These are phyloP conservation scores for Rhinella marina DNA, from an alignment of 2,797 vertebrate genomes.

Conservation along the genomic window DNA sequence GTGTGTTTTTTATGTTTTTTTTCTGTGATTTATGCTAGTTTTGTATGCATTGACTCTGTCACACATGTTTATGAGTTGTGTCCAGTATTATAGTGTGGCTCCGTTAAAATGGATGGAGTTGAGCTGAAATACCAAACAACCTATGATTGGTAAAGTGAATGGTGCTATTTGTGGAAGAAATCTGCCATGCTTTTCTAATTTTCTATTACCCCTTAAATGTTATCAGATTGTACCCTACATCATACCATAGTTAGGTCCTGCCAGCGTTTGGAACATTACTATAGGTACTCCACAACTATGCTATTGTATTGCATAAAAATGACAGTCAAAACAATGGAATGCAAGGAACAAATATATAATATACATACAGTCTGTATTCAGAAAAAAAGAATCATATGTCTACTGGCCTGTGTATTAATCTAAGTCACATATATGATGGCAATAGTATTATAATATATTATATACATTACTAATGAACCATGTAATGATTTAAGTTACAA, in stretches of 20 bases:
- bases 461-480: neutral
- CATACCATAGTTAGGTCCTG: neutral
- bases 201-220: neutral
- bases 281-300: neutral
- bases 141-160: too few species aligned
- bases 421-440: neutral
- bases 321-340: neutral
- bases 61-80: neutral
- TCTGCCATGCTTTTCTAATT: neutral
- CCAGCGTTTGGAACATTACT: neutral
- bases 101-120: too few species aligned
- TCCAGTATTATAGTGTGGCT: too few species aligned
- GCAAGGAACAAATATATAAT: neutral
- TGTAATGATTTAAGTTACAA: neutral
- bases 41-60: neutral
- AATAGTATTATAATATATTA: neutral
- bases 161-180: neutral
- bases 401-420: neutral
- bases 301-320: neutral
- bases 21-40: neutral
- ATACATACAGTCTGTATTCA: too few species aligned
- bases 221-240: neutral
- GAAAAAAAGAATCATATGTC: neutral
- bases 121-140: too few species aligned
- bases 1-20: too few species aligned